Evolutionary conservation across 1,140 invertebrate species (phyloP).

Genomic region (Neotoxoptera formosana): DNA sequence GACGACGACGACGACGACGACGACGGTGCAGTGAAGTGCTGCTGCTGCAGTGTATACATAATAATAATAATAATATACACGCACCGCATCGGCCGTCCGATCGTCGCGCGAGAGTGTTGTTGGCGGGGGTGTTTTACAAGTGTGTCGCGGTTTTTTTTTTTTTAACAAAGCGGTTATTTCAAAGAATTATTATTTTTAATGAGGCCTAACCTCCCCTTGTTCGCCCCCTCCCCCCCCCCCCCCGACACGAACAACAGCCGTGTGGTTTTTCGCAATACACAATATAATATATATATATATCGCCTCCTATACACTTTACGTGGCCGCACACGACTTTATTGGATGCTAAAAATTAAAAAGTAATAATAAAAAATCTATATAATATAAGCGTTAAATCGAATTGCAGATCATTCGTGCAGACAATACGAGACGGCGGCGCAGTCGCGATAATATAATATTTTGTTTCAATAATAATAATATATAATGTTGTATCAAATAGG

Average conservation of each 20-base stretch:
- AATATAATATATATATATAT: neutral
- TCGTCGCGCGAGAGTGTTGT: conserved; percentile 44
- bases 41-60: neutral
- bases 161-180: conserved; percentile 29
- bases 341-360: neutral
- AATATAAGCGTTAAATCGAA: neutral
- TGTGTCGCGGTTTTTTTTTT: conserved; percentile 52
- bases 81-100: conserved; percentile 16
- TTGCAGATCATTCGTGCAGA: neutral
- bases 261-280: neutral
- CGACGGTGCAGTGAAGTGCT: conserved; percentile 9
- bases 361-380: neutral
- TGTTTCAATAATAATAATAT: neutral
- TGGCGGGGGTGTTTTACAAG: conserved; percentile 48
- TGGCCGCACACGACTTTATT: neutral
- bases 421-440: neutral
- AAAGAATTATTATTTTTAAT: conserved; percentile 58
- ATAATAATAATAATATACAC: neutral
- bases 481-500: neutral
- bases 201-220: conserved; percentile 35
- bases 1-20: neutral
- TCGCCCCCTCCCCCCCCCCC: too few species aligned
- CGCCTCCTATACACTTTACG: neutral
- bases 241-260: neutral
- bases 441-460: neutral